Evolutionary conservation across 2,113 vertebrate species (phyloP).

Genomic region (Microtus pennsylvanicus): DNA sequence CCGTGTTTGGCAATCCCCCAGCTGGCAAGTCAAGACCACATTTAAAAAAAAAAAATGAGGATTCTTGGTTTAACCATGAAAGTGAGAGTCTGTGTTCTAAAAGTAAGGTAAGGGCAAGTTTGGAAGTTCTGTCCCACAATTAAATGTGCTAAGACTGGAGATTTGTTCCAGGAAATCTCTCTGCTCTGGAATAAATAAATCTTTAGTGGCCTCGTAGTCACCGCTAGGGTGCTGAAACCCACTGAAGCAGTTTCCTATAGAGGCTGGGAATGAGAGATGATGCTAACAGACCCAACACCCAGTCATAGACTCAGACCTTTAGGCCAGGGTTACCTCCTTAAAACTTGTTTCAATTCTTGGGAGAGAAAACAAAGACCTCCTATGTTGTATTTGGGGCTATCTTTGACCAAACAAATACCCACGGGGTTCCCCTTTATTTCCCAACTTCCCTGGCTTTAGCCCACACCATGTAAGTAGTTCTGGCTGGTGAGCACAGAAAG

Average conservation of each 20-base stretch:
- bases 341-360: background rate
- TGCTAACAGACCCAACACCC: background rate
- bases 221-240: too few relatives aligned
- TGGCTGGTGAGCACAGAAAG: background rate
- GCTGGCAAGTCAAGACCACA: conserved; percentile 6
- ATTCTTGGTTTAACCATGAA: background rate
- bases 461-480: background rate
- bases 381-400: background rate
- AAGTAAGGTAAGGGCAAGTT: conserved; percentile 4
- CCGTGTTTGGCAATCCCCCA: background rate
- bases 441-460: background rate
- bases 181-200: background rate
- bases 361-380: background rate
- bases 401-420: conserved; percentile 24
- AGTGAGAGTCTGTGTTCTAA: conserved; percentile 21
- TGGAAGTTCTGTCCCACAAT: background rate
- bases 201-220: background rate
- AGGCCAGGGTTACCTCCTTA: background rate
- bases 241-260: background rate
- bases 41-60: background rate
- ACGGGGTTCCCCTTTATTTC: background rate
- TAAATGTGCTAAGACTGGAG: background rate
- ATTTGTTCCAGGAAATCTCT: background rate
- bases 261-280: background rate
- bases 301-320: background rate